A percentile compares a stretch with the other conserved stretches of the same genome.
These are phyloP conservation scores for Hylomyscus alleni DNA, from an alignment of 2,797 vertebrate species.

Conservation along the genomic window DNA sequence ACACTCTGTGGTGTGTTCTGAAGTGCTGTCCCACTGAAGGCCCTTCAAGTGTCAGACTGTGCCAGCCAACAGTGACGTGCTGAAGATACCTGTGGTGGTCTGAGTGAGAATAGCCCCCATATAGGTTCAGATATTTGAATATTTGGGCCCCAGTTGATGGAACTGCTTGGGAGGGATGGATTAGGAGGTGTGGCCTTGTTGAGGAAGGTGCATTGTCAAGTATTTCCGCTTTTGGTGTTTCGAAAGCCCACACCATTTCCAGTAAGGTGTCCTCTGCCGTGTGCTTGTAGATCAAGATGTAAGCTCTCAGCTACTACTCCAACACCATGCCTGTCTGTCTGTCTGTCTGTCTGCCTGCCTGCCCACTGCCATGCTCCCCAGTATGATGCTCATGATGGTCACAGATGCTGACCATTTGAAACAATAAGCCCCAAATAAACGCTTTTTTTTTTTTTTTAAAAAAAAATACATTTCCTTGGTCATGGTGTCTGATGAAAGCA, in stretches of 20 bases:
- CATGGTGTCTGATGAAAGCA: background rate
- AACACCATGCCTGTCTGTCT: no score
- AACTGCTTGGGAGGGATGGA: background rate
- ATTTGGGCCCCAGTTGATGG: background rate
- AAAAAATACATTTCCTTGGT: background rate
- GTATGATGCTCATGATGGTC: background rate
- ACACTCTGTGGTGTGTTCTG: rapidly evolving
- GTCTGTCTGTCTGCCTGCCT: no score
- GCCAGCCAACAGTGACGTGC: rapidly evolving
- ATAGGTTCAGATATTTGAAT: background rate
- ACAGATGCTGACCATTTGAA: background rate
- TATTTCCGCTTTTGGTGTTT: background rate
- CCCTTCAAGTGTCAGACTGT: background rate
- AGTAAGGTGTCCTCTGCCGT: background rate
- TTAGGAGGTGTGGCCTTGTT: background rate
- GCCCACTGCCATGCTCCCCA: background rate
- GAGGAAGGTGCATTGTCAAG: background rate
- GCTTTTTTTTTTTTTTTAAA: background rate
- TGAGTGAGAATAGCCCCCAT: background rate
- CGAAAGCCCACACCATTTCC: background rate
- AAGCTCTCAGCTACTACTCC: background rate
- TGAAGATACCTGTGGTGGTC: no score
- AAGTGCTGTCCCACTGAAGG: rapidly evolving
- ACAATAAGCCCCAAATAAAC: background rate
- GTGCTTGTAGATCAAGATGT: background rate